Evolutionary conservation across 2,113 vertebrate species (phyloP).

Genomic region (Pipa parva): DNA sequence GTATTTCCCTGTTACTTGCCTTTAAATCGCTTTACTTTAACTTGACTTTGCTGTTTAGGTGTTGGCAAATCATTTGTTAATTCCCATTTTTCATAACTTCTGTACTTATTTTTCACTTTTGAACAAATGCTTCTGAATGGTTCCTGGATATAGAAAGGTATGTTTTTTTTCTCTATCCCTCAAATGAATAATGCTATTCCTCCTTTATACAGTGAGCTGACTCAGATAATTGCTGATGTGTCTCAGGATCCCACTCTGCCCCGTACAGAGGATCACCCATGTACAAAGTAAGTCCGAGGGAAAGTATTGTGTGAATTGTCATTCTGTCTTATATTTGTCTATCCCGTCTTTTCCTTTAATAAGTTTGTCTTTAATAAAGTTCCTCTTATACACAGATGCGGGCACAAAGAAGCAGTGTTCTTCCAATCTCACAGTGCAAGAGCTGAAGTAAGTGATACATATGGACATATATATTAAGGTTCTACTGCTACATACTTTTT

Average conservation of each 20-base stretch:
- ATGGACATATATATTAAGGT: background rate
- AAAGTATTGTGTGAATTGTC: no score
- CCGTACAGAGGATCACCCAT: constrained; percentile 87
- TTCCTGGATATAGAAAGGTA: no score
- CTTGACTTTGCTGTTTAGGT: no score
- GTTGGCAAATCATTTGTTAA: no score
- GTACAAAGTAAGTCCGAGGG: constrained; percentile 83
- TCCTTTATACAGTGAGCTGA: constrained; percentile 66
- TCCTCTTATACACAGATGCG: constrained; percentile 64
- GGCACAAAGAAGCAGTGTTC: constrained; percentile 93
- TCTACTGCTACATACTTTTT: no score
- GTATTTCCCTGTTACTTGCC: no score
- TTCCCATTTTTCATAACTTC: no score
- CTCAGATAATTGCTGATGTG: constrained; percentile 90
- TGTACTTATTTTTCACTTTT: no score
- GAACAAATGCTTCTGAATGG: no score
- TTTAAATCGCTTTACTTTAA: no score
- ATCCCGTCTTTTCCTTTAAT: background rate
- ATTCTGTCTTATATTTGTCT: no score
- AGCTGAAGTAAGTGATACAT: constrained; percentile 71
- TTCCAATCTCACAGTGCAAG: constrained; percentile 94
- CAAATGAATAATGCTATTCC: background rate
- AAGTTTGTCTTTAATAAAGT: background rate
- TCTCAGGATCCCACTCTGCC: constrained; percentile 89
- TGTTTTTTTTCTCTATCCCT: no score